Evolutionary conservation across 2,888 invertebrate genomes (phyloP).

Genomic region (Chrysotoxum bicinctum): DNA sequence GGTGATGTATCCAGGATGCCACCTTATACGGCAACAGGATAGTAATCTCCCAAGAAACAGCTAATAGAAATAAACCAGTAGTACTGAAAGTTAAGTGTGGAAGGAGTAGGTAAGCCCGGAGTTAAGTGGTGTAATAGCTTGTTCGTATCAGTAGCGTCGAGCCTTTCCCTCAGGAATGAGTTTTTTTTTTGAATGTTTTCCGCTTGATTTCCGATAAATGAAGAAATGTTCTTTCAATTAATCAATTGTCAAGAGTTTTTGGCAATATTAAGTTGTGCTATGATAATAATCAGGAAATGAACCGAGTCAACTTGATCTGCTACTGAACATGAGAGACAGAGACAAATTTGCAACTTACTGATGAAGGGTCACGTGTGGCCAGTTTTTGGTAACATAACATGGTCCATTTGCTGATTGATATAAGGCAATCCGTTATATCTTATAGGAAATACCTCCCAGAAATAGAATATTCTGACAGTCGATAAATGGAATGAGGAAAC

Average conservation of each 20-base stretch:
- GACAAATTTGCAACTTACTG: neutral
- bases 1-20: slow-evolving; percentile 50
- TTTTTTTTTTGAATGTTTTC: slow-evolving; percentile 54
- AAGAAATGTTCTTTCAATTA: slow-evolving; percentile 67
- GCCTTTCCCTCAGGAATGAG: slow-evolving; percentile 1
- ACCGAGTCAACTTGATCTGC: slow-evolving; percentile 43
- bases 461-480: neutral
- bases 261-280: slow-evolving; percentile 32
- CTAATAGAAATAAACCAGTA: slow-evolving; percentile 49
- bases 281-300: slow-evolving; percentile 64
- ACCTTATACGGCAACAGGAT: slow-evolving; percentile 16
- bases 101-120: slow-evolving; percentile 16
- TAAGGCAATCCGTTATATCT: neutral
- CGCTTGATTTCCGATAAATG: slow-evolving; percentile 61
- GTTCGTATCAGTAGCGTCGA: neutral
- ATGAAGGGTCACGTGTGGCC: slow-evolving; percentile 15
- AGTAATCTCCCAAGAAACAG: slow-evolving; percentile 47
- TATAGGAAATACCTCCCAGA: neutral
- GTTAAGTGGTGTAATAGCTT: slow-evolving; percentile 53
- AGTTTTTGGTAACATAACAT: slow-evolving; percentile 9
- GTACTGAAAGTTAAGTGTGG: neutral
- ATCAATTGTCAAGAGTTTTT: slow-evolving; percentile 63
- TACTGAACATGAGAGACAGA: slow-evolving; percentile 1
- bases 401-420: slow-evolving; percentile 18
- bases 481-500: neutral